Conservation (phyloP, 2,797 vertebrate species). For the Paramormyrops hopkinsi region DNA sequence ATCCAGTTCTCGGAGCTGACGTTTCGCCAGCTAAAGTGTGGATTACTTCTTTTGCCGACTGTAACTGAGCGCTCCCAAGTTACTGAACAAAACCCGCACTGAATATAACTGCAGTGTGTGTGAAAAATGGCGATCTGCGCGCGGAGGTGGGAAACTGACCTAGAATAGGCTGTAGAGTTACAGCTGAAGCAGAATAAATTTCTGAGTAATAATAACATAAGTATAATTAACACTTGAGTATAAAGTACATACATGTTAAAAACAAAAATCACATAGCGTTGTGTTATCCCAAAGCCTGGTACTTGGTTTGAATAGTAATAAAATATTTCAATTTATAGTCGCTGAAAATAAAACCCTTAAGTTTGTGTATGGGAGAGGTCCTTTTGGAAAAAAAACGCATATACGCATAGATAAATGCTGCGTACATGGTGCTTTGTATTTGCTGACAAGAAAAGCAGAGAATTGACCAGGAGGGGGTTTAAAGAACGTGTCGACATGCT, state of each 20-base stretch:
- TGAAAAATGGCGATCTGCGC: background rate
- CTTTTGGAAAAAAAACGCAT: background rate
- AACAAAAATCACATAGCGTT: background rate
- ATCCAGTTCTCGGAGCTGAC: background rate
- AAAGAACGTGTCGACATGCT: constrained; percentile 16
- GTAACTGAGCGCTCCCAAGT: background rate
- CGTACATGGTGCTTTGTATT: background rate
- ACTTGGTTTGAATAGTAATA: background rate
- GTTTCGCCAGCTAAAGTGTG: background rate
- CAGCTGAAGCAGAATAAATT: background rate
- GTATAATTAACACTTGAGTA: background rate
- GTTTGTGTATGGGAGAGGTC: background rate
- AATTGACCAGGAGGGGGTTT: background rate
- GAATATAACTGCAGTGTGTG: background rate
- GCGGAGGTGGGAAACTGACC: constrained; percentile 2
- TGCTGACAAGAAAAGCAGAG: background rate
- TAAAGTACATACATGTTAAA: background rate
- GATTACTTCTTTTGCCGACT: background rate
- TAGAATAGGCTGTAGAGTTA: background rate
- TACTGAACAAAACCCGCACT: background rate
- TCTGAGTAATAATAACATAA: background rate
- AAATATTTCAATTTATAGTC: background rate
- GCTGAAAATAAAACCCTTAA: background rate
- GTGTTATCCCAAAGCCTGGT: background rate
- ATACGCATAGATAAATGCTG: background rate